Base-by-base conservation (phyloP, 2,888 invertebrate species). In the Oscheius onirici region DNA sequence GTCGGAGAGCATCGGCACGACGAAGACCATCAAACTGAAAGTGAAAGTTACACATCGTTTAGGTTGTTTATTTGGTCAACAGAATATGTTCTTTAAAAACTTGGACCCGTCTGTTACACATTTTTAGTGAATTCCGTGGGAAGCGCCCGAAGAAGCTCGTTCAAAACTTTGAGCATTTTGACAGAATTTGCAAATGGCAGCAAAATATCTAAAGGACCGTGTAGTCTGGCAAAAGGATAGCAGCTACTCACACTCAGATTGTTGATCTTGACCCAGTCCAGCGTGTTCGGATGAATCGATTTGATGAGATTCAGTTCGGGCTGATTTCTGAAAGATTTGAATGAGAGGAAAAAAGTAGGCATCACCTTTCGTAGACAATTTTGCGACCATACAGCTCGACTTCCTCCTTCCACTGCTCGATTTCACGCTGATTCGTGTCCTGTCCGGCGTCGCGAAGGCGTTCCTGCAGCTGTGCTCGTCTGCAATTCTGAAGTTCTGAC, bases 1-100 rank as follows among this genome's bases (percentile, higher is more conserved):
- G 79, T 54, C 84, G 81, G 67, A 89, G 87, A 17, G 88, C 86
- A 41, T 71, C 65, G 28, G 86, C 81, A 1, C 86, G 83, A 6
- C 87, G 83, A 34, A 82, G 78, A 3, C 87, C 87, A 17, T 84
- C 79, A 74, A 89, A 87, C 88, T 89, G 72, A 67, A 82, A 76
- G n/a, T n/a, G n/a, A n/a, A n/a, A n/a, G n/a, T n/a, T n/a, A n/a
- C n/a, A n/a, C n/a, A n/a, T n/a, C n/a, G n/a, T n/a, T n/a, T n/a
- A n/a, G n/a, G n/a, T n/a, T n/a, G n/a, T n/a, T n/a, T n/a, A n/a
- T n/a, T n/a, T n/a, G n/a, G n/a, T n/a, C n/a, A n/a, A n/a, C n/a
- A n/a, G n/a, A n/a, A n/a, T n/a, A n/a, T n/a, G n/a, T n/a, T n/a
- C n/a, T n/a, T n/a, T n/a, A n/a, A n/a, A n/a, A n/a, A n/a, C n/a